Evolutionary conservation across 1,140 invertebrate genomes (phyloP).

Genomic region (Bilobella aurantiaca): DNA sequence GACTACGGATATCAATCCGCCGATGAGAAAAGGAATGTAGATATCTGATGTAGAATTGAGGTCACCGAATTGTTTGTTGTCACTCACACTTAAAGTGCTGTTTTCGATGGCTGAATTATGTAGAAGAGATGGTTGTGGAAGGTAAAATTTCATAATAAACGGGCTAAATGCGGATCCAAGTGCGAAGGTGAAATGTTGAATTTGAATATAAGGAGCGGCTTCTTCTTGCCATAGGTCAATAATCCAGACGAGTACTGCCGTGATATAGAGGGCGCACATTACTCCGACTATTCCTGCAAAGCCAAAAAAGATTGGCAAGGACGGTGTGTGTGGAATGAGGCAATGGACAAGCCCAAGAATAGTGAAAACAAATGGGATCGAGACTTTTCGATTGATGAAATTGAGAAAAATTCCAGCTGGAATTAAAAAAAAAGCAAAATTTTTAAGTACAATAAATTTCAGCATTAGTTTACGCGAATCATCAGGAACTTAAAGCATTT

Average conservation of each 20-base stretch:
- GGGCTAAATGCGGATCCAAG: slow-evolving; percentile 2
- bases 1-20: background rate
- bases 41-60: background rate
- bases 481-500: too few species aligned
- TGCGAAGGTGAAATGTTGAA: slow-evolving; percentile 17
- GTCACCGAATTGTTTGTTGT: background rate
- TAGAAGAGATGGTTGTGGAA: too few species aligned
- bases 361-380: too few species aligned
- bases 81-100: too few species aligned
- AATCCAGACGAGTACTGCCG: slow-evolving; percentile 19
- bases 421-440: too few species aligned
- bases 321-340: slow-evolving; percentile 4
- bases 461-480: too few species aligned
- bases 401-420: too few species aligned
- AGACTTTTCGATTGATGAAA: too few species aligned
- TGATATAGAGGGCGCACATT: slow-evolving; percentile 10
- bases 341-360: too few species aligned
- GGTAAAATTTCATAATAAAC: slow-evolving; percentile 11
- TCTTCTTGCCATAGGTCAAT: slow-evolving; percentile 20
- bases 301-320: background rate
- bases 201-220: slow-evolving; percentile 13
- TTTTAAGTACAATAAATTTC: too few species aligned
- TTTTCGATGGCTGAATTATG: background rate
- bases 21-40: background rate
- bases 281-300: slow-evolving; percentile 3